Base-by-base conservation (phyloP, 2,888 invertebrate species). In the Parthenolecanium corni region DNA sequence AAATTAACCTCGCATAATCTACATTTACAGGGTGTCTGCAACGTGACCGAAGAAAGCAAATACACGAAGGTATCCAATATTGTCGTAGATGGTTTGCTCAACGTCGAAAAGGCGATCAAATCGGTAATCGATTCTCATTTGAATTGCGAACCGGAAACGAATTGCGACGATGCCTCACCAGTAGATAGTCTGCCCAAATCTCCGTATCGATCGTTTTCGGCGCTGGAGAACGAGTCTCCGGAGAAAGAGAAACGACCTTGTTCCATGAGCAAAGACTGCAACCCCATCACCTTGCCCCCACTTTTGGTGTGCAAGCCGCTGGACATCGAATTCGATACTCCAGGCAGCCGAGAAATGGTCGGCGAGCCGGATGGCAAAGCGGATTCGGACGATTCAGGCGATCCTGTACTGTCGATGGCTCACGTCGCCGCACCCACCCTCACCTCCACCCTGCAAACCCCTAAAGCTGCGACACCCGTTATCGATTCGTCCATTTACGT, bases 311-410 rank as follows among this genome's bases (percentile, higher is more conserved):
- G 31, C 44, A 53, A 63, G 24, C 52, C 51, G 9, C 5, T 58
- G 20, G 58, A 64, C 14, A 52, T 63, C 31, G 63, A 63, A 36
- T 24, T 63, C 6, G 63, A 63, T 46, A 25, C 25, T 42, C 53
- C 53, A 6, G 53, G 63, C 31, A 66, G 66, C 54, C 63, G 66
- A n/a, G 89, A 89, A 70, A 75, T 84, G 67, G 89, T 88, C 9
- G 89, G 89, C 9, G 89, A 88, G 70, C 89, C 89, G 0, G 89
- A 89, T 70, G 89, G 89, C n/a, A 81, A 86, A 68, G 88, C 89
- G 14, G 89, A 89, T 74, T 86, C 87, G 1, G 87, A 86, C 70
- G 77, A 77, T 23, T 84, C 83, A 72, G 49, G 66, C 1, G 84
- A 83, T 72, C 83, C 85, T 1, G 82, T 82, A 3, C 73, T 87